Percentiles rank a stretch among this genome's conserved stretches.
Conservation (phyloP, 2,888 invertebrate species). For the Ormyrus thymus region DNA sequence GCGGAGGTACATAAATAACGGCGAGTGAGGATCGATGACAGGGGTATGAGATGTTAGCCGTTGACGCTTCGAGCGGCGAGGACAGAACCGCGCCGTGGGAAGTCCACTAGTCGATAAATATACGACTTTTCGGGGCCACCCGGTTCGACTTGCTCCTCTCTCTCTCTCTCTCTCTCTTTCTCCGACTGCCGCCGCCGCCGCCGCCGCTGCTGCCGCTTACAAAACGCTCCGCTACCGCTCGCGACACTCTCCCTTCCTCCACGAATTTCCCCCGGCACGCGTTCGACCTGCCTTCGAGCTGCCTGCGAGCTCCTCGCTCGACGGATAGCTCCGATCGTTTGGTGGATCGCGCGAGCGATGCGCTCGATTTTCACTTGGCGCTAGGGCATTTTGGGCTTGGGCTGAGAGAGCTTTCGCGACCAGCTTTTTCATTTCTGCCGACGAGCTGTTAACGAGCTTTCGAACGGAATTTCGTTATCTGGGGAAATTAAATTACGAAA, state of each 20-base stretch:
- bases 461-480: too few species aligned
- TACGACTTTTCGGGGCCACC: slow-evolving; percentile 69
- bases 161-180: slow-evolving; percentile 1
- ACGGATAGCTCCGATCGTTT: too few species aligned
- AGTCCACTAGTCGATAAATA: slow-evolving; percentile 65
- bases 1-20: slow-evolving; percentile 60
- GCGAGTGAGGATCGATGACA: slow-evolving; percentile 65
- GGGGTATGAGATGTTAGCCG: slow-evolving; percentile 66
- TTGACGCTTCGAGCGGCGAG: slow-evolving; percentile 65
- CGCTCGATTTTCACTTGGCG: too few species aligned
- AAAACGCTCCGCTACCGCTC: background rate
- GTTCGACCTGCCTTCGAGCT: too few species aligned
- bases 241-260: slow-evolving; percentile 22
- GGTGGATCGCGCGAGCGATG: too few species aligned
- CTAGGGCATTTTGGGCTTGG: too few species aligned
- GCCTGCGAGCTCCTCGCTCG: too few species aligned
- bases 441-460: too few species aligned
- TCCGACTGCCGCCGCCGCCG: background rate
- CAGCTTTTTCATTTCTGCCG: too few species aligned
- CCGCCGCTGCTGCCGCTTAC: slow-evolving; percentile 5
- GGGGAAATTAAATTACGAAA: too few species aligned
- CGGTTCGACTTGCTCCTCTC: slow-evolving; percentile 58
- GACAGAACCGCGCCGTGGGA: slow-evolving; percentile 69
- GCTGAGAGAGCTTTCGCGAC: too few species aligned
- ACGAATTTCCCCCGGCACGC: background rate